These are phyloP conservation scores for Mythimna vitellina DNA, from an alignment of 2,888 invertebrate genomes.

Conservation along the genomic window DNA sequence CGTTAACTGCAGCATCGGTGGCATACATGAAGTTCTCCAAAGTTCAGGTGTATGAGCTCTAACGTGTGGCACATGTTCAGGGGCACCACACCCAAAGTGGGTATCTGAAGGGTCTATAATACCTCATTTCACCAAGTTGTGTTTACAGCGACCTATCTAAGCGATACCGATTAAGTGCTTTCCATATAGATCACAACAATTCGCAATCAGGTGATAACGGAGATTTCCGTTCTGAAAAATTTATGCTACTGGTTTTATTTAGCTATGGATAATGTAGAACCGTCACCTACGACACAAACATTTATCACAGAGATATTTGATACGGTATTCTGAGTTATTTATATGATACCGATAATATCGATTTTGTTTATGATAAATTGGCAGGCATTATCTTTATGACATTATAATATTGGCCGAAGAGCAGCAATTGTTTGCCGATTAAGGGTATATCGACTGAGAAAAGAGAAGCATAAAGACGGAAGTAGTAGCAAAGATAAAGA, in stretches of 20 bases:
- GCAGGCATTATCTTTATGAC: slow-evolving; percentile 12
- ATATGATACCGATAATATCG: slow-evolving; percentile 13
- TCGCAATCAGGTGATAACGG: background rate
- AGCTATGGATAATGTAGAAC: background rate
- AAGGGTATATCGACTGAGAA: background rate
- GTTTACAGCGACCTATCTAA: too few relatives aligned
- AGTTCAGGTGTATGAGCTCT: too few relatives aligned
- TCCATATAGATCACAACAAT: too few relatives aligned
- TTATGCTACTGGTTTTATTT: background rate
- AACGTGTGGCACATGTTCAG: background rate
- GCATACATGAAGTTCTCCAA: too few relatives aligned
- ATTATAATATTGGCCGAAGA: background rate
- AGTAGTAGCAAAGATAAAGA: background rate
- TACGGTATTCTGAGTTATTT: slow-evolving; percentile 8
- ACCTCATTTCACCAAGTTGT: too few relatives aligned
- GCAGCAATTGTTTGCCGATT: background rate
- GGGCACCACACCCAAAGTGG: too few relatives aligned
- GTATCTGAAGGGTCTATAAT: too few relatives aligned
- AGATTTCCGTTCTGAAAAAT: too few relatives aligned
- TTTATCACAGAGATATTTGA: slow-evolving; percentile 17
- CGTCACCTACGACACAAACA: background rate
- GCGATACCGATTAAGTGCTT: too few relatives aligned
- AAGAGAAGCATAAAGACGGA: background rate
- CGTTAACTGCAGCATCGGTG: too few relatives aligned
- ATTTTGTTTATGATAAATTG: slow-evolving; percentile 16